phyloP scores from a whole-genome alignment of 2,113 vertebrate species.

The Chelonoidis abingdonii region DNA sequence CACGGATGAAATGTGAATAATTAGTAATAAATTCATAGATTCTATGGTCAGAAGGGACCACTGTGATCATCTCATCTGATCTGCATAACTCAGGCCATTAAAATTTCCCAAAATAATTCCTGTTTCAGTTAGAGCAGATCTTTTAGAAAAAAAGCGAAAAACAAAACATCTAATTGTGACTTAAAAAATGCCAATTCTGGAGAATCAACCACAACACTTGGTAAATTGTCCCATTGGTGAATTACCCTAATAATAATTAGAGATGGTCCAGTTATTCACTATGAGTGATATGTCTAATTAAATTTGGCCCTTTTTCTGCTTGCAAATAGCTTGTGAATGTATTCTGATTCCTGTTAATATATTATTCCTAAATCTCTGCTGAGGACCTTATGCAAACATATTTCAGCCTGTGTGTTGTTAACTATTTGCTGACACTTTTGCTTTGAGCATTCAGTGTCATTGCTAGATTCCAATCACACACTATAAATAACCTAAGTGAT shows the following conservation, averaged over 20 bases:
- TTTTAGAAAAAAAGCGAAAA: neutral
- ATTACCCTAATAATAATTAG: neutral
- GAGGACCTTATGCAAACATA: neutral
- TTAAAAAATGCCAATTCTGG: neutral
- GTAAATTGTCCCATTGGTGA: neutral
- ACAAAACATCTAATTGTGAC: neutral
- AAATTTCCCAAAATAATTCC: neutral
- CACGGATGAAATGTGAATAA: neutral
- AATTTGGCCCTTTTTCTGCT: neutral
- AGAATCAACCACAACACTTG: neutral
- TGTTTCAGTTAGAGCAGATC: neutral
- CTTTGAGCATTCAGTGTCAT: neutral
- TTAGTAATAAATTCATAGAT: neutral
- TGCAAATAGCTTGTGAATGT: neutral
- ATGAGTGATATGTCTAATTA: neutral
- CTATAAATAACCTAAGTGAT: slow-evolving; percentile 28
- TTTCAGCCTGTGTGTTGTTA: neutral
- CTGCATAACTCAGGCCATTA: neutral
- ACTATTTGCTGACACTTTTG: neutral
- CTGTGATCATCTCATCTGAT: neutral
- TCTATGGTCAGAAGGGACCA: neutral
- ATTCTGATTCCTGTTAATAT: neutral
- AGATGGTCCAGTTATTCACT: neutral
- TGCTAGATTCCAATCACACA: neutral
- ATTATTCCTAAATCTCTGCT: neutral